Evolutionary conservation across 2,888 invertebrate genomes (phyloP), one percentile per base, ranked within the genome.

Genomic region (Embidobia sp.): DNA sequence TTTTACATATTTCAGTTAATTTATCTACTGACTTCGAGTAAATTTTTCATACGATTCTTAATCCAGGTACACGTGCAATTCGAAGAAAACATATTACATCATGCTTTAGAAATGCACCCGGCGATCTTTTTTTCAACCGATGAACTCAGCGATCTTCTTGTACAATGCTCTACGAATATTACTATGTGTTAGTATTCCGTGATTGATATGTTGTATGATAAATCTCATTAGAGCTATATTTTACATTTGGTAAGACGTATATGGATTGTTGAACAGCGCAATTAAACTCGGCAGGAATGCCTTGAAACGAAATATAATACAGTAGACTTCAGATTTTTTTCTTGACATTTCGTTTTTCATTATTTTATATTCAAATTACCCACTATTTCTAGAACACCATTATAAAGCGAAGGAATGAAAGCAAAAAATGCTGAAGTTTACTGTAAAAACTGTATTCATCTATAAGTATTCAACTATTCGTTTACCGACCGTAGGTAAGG

Each of bases 151-250:
- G 13, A 26, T 35, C 16, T 26, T 16, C 7, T 49, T 40, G 35
- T 40, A 63, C 19, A 63, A 49, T 29, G 18, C 63, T 22, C 22
- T 49, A 63, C 63, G 10, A 63, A 13, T 63, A 22, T 16, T n/a
- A 8, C 77, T 63, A 59, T 31, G 11, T 44, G 40, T 66, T 75
- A 67, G 69, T 42, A 64, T 59, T 19, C 66, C 8, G 42, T 70
- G 63, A 46, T 46, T 48, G 53, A 61, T 59, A 77, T 59, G 63
- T 69, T 31, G 44, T 51, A 74, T 67, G 63, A 51, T 57, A 59
- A 59, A 49, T 49, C 61, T 44, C 44, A 44, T 13, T 49, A 29
- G 29, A 16, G 26, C 46, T 27, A 31, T 67, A 61, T 44, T 59
- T 46, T 42, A 35, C 75, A 48, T 29, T 31, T 69, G 2, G 29